phyloP scores from a whole-genome alignment of 2,888 invertebrate species.

The Choristoneura rosaceana region DNA sequence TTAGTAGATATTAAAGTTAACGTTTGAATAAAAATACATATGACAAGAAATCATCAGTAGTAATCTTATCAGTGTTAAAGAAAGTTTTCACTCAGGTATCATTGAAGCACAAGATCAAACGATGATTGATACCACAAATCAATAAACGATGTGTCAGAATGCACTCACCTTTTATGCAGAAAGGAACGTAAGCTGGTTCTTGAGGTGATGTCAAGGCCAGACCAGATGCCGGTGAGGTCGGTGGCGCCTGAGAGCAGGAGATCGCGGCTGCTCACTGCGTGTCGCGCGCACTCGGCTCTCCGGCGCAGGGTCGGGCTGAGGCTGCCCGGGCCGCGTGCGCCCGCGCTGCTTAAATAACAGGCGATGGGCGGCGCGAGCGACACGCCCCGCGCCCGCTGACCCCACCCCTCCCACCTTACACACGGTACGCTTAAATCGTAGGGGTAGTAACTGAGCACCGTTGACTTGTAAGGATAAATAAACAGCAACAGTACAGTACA shows the following conservation, averaged over 20 bases:
- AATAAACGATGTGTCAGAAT: not conserved
- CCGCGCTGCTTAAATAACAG: conserved; percentile 48
- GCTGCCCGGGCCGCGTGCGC: conserved; percentile 42
- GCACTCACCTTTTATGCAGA: conserved; percentile 40
- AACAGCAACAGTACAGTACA: too few species aligned
- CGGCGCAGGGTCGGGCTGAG: conserved; percentile 29
- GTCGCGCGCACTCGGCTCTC: conserved; percentile 12
- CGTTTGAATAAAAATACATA: not conserved
- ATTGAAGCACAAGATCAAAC: not conserved
- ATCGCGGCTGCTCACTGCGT: conserved; percentile 24
- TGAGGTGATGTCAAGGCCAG: conserved; percentile 33
- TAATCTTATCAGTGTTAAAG: not conserved
- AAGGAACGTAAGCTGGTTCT: conserved; percentile 32
- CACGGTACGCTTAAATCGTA: not conserved
- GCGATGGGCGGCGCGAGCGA: conserved; percentile 71
- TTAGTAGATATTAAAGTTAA: too few species aligned
- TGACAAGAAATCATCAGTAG: not conserved
- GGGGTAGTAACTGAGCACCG: conserved; percentile 5
- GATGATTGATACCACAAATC: not conserved
- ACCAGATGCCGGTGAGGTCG: conserved; percentile 15
- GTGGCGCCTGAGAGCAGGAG: conserved; percentile 20
- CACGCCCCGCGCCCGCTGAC: conserved; percentile 72
- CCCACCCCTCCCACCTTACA: conserved; percentile 50
- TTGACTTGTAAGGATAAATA: not conserved
- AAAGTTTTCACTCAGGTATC: not conserved